Evolutionary conservation across 1,140 invertebrate genomes (phyloP).

Genomic region (Atopsyche davidsoni): DNA sequence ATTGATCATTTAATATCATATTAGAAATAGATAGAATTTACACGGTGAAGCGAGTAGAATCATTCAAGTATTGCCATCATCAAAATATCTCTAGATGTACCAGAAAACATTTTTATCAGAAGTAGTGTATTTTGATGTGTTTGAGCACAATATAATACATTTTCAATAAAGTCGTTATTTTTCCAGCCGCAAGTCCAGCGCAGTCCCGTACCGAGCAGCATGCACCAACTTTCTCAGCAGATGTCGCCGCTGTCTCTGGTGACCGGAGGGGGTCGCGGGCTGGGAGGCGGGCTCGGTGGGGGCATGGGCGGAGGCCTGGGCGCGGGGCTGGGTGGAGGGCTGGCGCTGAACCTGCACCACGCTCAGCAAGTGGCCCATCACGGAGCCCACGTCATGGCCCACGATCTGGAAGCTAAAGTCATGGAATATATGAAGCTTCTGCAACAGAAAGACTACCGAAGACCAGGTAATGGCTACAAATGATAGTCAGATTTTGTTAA

Average conservation of each 20-base stretch:
- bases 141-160: too few relatives aligned
- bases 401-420: slow-evolving; percentile 69
- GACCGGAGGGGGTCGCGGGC: slow-evolving; percentile 44
- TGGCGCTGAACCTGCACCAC: slow-evolving; percentile 44
- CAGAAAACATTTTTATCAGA: too few relatives aligned
- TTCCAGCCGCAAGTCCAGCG: slow-evolving; percentile 51
- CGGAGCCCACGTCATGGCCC: slow-evolving; percentile 52
- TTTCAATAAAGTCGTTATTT: slow-evolving; percentile 4
- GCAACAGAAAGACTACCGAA: slow-evolving; percentile 45
- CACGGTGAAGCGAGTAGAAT: too few relatives aligned
- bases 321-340: slow-evolving; percentile 51
- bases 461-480: slow-evolving; percentile 34
- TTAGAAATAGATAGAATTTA: too few relatives aligned
- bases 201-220: slow-evolving; percentile 50
- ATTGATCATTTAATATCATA: too few relatives aligned
- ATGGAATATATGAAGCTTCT: slow-evolving; percentile 70
- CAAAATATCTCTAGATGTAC: too few relatives aligned
- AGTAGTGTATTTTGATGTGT: too few relatives aligned
- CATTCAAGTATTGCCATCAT: too few relatives aligned
- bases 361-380: slow-evolving; percentile 39
- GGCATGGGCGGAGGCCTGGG: slow-evolving; percentile 45
- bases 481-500: background rate
- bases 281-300: slow-evolving; percentile 36
- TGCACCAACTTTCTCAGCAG: slow-evolving; percentile 67
- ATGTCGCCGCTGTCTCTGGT: slow-evolving; percentile 72